Base-by-base conservation (phyloP, 2,113 vertebrate genomes). In the Platysternon megacephalum region DNA sequence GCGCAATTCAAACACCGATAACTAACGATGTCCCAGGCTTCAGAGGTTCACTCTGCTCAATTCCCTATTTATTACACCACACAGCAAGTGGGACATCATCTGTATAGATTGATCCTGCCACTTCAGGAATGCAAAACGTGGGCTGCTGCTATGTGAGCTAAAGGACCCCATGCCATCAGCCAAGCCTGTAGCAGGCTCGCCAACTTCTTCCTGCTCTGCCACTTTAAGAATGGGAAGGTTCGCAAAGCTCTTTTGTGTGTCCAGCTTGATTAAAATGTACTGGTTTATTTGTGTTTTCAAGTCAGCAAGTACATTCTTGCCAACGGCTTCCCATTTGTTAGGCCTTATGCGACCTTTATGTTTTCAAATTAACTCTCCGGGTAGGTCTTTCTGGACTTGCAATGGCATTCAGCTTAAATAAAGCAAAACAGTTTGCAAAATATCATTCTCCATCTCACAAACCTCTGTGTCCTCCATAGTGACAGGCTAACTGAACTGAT, bases 341-440 rank as follows among this genome's bases (percentile, higher is more conserved):
- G 53, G 74, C 68, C n/a, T 96, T 93, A 0, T 0, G 79, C 96
- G 91, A 96, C 91, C 86, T 95, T 96, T 94, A 84, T 84, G 52
- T 89, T 97, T 97, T 96, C 84, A 97, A 97, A 97, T 96, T 93
- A 97, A 96, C 21, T 92, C 56, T 94, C 68, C 48, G 79, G 86
- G 88, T 58, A 94, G 86, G 26, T 88, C 65, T 95, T 89, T 90
- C 24, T 86, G 46, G 90, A 26, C 61, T 94, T 93, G 90, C 82
- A 85, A 28, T 65, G 65, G 28, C 89, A 93, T 91, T 96, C 89
- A 92, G 86, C 82, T 94, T 97, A 97, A 97, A 96, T 93, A 97
- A 97, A 91, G 42, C 32, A 80, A 93, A 97, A 93, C 72, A 49
- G 48, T 86, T 94, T 95, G 91, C 87, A 91, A 97, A 96, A 93